Evolutionary conservation across 1,140 invertebrate genomes (phyloP), one percentile per base, ranked within the genome.

Genomic region (Zaprionus davidi): DNA sequence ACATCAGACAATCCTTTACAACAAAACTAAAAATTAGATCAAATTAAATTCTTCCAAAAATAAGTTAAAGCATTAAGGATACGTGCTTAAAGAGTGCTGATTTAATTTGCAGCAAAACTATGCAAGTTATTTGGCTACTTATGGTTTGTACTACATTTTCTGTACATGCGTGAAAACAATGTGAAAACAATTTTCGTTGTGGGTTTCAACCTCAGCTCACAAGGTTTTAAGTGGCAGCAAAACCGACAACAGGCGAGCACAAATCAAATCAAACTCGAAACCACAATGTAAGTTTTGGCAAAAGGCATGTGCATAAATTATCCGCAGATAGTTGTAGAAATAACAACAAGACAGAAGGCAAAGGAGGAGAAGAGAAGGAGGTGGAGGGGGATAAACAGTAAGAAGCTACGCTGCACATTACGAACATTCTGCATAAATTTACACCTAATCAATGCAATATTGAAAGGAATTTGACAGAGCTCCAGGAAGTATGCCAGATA

Each of bases 391-490:
- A 28, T 6, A 1, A 28, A 31, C 7, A 9, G 28, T 7, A 28
- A 31, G 26, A 31, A 58, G 20, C n/a, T 7, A 17, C 12, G 49
- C 46, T 13, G 67, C 49, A 53, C 26, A 57, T 63, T n/a, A 49
- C 17, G 41, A 31, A 34, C 55, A 36, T 13, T 79, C 65, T 82
- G 82, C 78, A 90, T 85, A 74, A 69, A 90, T 81, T 81, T 88
- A 71, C 82, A 88, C 78, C 81, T 82, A 90, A 90, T 88, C 78
- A 82, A 90, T 81, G 79, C 71, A 88, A 85, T 82, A 84, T 73
- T 71, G 70, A 88, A 90, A 75, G 81, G 63, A 85, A 79, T 78
- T 85, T 68, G 66, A 83, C 77, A 78, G 38, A 71, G 28, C 28
- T 51, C 22, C 56, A 71, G 63, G 22, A 71, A 74, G 51, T 79